Evolutionary conservation across 2,113 vertebrate genomes (phyloP).

Genomic region (Noturus placidus): DNA sequence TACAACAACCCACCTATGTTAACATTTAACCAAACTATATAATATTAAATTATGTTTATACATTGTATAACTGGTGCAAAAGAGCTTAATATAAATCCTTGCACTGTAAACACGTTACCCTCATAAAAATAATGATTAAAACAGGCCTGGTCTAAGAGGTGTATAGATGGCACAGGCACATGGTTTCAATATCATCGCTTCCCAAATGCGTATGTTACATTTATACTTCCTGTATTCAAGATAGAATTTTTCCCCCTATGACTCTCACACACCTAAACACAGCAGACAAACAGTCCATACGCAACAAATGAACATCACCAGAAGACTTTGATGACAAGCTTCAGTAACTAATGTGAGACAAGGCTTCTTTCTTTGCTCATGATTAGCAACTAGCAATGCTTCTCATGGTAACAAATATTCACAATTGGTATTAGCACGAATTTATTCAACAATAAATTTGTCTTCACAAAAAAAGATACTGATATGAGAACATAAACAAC

Average conservation of each 20-base stretch:
- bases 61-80: slow-evolving; percentile 6
- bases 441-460: not conserved
- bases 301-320: not conserved
- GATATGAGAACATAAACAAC: not conserved
- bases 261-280: not conserved
- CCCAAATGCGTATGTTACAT: not conserved
- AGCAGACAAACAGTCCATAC: not conserved
- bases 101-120: slow-evolving; percentile 10
- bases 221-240: slow-evolving; percentile 6
- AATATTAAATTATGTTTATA: slow-evolving; percentile 22
- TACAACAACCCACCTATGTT: slow-evolving; percentile 36
- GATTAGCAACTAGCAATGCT: not conserved
- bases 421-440: not conserved
- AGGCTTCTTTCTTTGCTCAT: slow-evolving; percentile 1
- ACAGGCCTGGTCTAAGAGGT: not conserved
- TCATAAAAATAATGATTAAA: slow-evolving; percentile 27
- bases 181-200: slow-evolving; percentile 23
- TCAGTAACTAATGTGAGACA: slow-evolving; percentile 9
- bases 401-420: not conserved
- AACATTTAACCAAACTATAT: slow-evolving; percentile 9
- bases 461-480: not conserved
- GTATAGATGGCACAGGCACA: not conserved
- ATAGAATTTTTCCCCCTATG: not conserved
- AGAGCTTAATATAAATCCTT: slow-evolving; percentile 24
- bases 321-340: slow-evolving; percentile 4